Percentiles rank a stretch among this genome's conserved stretches.
Evolutionary conservation across 2,888 invertebrate genomes (phyloP).

Genomic region (Andricus quercusramuli): DNA sequence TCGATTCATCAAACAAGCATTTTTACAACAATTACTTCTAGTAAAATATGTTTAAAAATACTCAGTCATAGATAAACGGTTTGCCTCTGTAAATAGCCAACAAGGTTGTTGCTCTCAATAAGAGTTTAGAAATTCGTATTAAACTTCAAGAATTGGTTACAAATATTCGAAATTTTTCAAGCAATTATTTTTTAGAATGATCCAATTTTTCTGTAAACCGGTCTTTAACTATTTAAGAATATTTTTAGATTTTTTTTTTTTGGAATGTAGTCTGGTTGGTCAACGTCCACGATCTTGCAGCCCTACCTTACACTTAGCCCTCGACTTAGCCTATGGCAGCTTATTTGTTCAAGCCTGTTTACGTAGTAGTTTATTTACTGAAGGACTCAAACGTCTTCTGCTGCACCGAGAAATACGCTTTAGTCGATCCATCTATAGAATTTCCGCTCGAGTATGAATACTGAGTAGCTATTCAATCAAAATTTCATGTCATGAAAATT

Average conservation of each 20-base stretch:
- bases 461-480: constrained; percentile 3
- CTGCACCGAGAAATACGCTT: constrained; percentile 24
- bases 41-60: no score
- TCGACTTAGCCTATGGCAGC: constrained; percentile 15
- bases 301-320: constrained; percentile 1
- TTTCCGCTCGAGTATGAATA: background rate
- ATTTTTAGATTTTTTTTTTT: background rate
- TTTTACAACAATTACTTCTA: no score
- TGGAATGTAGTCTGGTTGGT: constrained; percentile 20
- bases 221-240: no score
- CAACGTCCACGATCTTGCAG: constrained; percentile 1
- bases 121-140: no score
- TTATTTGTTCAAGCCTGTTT: constrained; percentile 40
- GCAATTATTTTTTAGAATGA: background rate
- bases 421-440: constrained; percentile 20
- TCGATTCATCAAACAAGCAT: no score
- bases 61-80: no score
- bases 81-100: no score
- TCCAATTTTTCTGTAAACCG: background rate
- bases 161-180: background rate
- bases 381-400: constrained; percentile 24
- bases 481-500: constrained; percentile 4
- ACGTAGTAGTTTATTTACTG: constrained; percentile 37
- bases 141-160: background rate
- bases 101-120: no score